phyloP scores from a whole-genome alignment of 1,140 invertebrate species.

The Antheraea mylitta region DNA sequence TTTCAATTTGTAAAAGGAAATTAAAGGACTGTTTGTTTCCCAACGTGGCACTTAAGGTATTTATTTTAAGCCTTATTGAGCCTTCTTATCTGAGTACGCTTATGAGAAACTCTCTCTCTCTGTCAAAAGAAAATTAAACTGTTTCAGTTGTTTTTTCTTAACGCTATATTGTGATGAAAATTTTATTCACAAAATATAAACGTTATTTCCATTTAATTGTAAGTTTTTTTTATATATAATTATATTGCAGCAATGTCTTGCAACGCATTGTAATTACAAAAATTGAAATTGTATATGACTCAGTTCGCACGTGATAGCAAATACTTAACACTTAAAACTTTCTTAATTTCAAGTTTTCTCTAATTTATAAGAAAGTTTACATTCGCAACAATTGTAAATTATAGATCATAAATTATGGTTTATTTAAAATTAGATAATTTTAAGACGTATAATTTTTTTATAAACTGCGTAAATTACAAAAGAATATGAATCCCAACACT shows the following conservation, averaged over 20 bases:
- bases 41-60: constrained; percentile 37
- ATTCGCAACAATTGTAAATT: too few species aligned
- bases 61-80: constrained; percentile 46
- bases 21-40: constrained; percentile 36
- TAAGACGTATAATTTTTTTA: too few species aligned
- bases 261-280: not conserved
- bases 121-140: constrained; percentile 18
- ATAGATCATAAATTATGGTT: too few species aligned
- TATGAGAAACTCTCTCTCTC: constrained; percentile 25
- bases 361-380: not conserved
- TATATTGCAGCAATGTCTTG: not conserved
- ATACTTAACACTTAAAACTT: too few species aligned
- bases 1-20: constrained; percentile 41
- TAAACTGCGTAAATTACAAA: too few species aligned
- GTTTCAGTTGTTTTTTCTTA: constrained; percentile 9
- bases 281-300: constrained; percentile 10
- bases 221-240: not conserved
- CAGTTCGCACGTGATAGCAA: not conserved
- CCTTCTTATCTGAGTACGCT: constrained; percentile 31
- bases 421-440: too few species aligned
- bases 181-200: constrained; percentile 4
- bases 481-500: too few species aligned
- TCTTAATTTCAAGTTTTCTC: not conserved
- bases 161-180: constrained; percentile 7
- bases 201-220: constrained; percentile 10